phyloP scores from a whole-genome alignment of 2,888 invertebrate genomes.

The Pelosia muscerda region DNA sequence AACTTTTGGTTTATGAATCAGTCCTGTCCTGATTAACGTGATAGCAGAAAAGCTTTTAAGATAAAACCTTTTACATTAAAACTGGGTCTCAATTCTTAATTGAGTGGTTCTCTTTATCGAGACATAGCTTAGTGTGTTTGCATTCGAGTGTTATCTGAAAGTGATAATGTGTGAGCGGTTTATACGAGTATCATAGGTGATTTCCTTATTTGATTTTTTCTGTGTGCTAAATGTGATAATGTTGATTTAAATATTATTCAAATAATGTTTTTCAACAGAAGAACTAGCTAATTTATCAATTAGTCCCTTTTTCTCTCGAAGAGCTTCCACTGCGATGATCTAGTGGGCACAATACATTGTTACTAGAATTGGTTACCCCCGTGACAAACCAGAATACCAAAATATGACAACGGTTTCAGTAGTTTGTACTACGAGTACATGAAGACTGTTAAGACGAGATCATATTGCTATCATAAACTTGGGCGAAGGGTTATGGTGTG shows the following conservation, averaged over 20 bases:
- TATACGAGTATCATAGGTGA: conserved; percentile 5
- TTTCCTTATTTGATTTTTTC: conserved; percentile 8
- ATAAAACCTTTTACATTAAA: conserved; percentile 31
- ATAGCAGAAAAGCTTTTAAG: conserved; percentile 43
- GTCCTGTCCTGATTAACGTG: conserved; percentile 24
- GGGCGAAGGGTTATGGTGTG: neutral
- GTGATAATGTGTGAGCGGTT: conserved; percentile 27
- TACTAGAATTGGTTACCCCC: too few relatives aligned
- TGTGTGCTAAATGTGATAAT: neutral
- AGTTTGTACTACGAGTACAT: neutral
- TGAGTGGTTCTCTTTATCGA: conserved; percentile 44
- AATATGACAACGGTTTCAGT: neutral
- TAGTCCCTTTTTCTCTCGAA: too few relatives aligned
- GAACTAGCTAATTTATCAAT: too few relatives aligned
- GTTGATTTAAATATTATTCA: too few relatives aligned
- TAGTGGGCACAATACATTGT: too few relatives aligned
- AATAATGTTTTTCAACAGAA: neutral
- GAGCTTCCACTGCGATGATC: too few relatives aligned
- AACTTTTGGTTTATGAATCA: conserved; percentile 25
- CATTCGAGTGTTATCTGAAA: conserved; percentile 42
- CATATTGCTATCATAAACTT: neutral
- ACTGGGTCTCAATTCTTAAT: conserved; percentile 19
- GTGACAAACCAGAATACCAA: neutral
- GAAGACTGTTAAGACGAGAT: neutral
- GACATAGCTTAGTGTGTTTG: conserved; percentile 39